phyloP scores from a whole-genome alignment of 1,140 invertebrate species.

The Hyles vespertilio region DNA sequence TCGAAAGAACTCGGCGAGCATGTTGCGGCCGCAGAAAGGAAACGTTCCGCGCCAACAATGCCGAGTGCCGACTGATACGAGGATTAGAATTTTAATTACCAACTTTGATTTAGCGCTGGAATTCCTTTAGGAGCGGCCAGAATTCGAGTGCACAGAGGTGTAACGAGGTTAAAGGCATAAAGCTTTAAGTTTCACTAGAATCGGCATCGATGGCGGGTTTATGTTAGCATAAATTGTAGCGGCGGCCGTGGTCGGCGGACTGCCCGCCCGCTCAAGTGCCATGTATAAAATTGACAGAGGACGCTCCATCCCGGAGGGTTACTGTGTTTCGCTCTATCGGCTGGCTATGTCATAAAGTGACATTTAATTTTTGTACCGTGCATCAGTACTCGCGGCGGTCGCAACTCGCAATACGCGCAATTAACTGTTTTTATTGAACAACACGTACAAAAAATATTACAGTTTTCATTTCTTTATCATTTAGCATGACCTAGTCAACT shows the following conservation, averaged over 20 bases:
- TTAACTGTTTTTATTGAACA: no score
- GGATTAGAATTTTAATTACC: slow-evolving; percentile 44
- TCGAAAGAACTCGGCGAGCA: no score
- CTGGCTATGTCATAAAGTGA: slow-evolving; percentile 51
- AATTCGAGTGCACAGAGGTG: slow-evolving; percentile 9
- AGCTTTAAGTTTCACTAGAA: slow-evolving; percentile 19
- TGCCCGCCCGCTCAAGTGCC: slow-evolving; percentile 2
- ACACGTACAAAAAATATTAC: no score
- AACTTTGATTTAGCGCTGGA: slow-evolving; percentile 32
- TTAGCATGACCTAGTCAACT: no score
- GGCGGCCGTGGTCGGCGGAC: background rate
- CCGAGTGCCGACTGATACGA: background rate
- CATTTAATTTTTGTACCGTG: slow-evolving; percentile 58
- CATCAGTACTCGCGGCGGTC: background rate
- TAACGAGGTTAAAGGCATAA: slow-evolving; percentile 22
- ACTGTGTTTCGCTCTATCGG: slow-evolving; percentile 40
- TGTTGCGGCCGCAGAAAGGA: no score
- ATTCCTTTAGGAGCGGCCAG: slow-evolving; percentile 23
- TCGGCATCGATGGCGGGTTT: slow-evolving; percentile 27
- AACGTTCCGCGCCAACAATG: no score
- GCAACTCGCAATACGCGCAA: no score
- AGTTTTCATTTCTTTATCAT: no score
- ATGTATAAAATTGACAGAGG: slow-evolving; percentile 40
- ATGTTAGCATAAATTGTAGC: slow-evolving; percentile 45
- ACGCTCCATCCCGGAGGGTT: slow-evolving; percentile 30